phyloP scores from a whole-genome alignment of 2,797 vertebrate species.

The Sciurus vulgaris region DNA sequence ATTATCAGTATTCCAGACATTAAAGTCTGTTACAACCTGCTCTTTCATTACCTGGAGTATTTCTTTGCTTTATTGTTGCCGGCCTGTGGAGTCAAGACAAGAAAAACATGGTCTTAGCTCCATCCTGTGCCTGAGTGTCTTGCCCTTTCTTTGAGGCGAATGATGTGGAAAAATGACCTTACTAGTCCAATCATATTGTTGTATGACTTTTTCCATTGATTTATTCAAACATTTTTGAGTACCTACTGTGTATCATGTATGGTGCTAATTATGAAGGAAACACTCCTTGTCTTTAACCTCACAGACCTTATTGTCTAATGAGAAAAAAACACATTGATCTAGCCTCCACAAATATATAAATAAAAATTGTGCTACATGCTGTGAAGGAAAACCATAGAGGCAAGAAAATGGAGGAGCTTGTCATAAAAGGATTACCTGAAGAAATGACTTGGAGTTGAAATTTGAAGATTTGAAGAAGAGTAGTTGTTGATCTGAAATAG shows the following conservation, averaged over 20 bases:
- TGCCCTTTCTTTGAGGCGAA: constrained; percentile 18
- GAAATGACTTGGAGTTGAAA: constrained; percentile 18
- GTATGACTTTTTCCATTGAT: too few relatives aligned
- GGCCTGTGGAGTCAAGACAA: background rate
- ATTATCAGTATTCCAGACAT: background rate
- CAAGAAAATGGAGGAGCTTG: background rate
- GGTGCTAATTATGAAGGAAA: background rate
- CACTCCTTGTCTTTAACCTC: background rate
- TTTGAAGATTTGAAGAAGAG: constrained; percentile 1
- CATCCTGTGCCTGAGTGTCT: background rate
- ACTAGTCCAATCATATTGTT: too few relatives aligned
- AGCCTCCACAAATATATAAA: background rate
- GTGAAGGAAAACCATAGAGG: background rate
- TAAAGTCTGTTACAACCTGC: background rate
- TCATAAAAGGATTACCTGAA: constrained; percentile 23
- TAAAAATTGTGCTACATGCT: constrained; percentile 3
- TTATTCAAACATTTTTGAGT: constrained; percentile 3
- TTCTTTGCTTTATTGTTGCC: background rate
- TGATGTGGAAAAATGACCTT: background rate
- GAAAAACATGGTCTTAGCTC: background rate
- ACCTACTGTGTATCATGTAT: background rate
- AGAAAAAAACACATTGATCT: background rate
- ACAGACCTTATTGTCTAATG: background rate
- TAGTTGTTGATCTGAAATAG: background rate
- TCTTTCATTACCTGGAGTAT: background rate